Conservation (phyloP, 2,113 vertebrate species). For the Desmodus rotundus region DNA sequence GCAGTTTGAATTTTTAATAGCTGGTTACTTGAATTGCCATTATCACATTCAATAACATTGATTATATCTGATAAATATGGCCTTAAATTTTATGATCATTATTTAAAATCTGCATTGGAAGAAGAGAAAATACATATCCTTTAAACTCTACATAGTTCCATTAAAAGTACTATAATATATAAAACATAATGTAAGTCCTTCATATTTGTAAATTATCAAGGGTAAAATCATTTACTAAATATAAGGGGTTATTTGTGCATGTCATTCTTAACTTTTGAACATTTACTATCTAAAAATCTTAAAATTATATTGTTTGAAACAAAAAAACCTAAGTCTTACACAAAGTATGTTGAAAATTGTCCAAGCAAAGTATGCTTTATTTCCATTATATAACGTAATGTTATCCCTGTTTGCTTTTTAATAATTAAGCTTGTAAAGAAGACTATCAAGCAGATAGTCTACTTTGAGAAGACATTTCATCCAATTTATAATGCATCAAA, state of each 20-base stretch:
- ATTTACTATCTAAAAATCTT: neutral
- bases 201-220: neutral
- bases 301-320: neutral
- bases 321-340: neutral
- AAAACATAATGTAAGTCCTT: neutral
- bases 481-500: neutral
- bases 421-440: neutral
- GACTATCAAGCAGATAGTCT: neutral
- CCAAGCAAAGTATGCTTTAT: neutral
- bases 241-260: neutral
- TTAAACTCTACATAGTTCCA: neutral
- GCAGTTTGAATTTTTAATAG: neutral
- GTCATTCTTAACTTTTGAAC: neutral
- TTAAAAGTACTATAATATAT: neutral
- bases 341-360: neutral
- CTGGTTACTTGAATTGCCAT: neutral
- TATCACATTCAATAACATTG: neutral
- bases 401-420: neutral
- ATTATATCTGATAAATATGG: neutral
- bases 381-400: neutral
- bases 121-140: slow-evolving; percentile 12
- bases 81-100: slow-evolving; percentile 11
- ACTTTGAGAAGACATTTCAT: neutral
- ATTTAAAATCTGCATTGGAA: slow-evolving; percentile 31
- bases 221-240: slow-evolving; percentile 16